These are phyloP conservation scores for Neomorphus geoffroyi DNA, from an alignment of 2,797 vertebrate genomes.

Conservation along the genomic window DNA sequence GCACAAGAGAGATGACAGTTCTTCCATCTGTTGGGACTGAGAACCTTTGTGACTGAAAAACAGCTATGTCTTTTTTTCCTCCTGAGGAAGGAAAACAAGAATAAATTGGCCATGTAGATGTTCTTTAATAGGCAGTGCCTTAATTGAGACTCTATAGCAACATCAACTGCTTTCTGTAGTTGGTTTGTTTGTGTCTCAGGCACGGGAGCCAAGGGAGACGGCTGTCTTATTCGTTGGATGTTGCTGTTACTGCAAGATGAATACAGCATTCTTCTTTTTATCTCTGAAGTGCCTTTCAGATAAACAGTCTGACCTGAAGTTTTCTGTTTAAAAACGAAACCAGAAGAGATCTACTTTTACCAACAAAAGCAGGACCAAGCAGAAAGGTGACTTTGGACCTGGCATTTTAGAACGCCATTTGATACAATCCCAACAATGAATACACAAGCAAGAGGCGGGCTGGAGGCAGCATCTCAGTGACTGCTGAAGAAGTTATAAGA, in stretches of 20 bases:
- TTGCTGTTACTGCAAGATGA: slow-evolving; percentile 58
- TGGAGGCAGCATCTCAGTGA: not conserved
- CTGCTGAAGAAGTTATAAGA: not conserved
- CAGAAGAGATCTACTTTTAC: slow-evolving; percentile 28
- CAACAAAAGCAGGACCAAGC: slow-evolving; percentile 6
- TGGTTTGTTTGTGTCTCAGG: slow-evolving; percentile 9
- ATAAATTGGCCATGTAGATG: not conserved
- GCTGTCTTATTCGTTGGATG: slow-evolving; percentile 36
- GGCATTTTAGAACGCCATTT: not conserved
- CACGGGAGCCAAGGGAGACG: slow-evolving; percentile 16
- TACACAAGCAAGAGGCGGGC: not conserved
- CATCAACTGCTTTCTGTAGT: not conserved
- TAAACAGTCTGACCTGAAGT: slow-evolving; percentile 47
- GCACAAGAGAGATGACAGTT: not conserved
- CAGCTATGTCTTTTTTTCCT: not conserved
- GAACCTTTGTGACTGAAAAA: slow-evolving; percentile 5
- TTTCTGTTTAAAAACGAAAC: slow-evolving; percentile 18
- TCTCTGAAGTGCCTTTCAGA: slow-evolving; percentile 55
- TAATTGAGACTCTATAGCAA: not conserved
- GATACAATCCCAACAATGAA: not conserved
- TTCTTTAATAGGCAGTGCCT: slow-evolving; percentile 19
- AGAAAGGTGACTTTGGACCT: not conserved
- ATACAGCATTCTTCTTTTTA: slow-evolving; percentile 56
- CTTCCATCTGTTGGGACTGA: not conserved
- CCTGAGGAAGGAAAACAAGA: not conserved